Evolutionary conservation across 2,888 invertebrate species (phyloP), one percentile per base, ranked within the genome.

Genomic region (Merodon equestris): DNA sequence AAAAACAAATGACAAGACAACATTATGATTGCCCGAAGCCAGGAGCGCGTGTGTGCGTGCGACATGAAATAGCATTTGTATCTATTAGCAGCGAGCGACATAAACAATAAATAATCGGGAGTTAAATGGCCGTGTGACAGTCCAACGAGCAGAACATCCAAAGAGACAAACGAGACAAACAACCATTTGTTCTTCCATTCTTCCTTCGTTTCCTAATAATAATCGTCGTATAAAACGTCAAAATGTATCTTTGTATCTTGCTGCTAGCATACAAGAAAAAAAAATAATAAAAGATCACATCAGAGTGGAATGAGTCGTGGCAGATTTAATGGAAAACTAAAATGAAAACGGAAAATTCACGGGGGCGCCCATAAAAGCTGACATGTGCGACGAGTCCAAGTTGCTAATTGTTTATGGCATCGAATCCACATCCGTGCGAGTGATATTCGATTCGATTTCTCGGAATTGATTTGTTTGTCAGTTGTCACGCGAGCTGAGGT

Each of bases 351-450:
- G 57, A 40, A 76, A 68, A 79, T 68, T 79, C 73, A 79, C 58
- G 45, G 73, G 74, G 79, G 73, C 74, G 79, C 74, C 79, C 68
- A 74, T 79, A 79, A 79, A 79, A 58, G 68, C 64, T 73, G 77
- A 73, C 77, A 68, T 64, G 42, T 54, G 58, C 53, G 10, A 1
- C n/a, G 57, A 73, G 27, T 27, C 27, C 27, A 68, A 73, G 68
- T 79, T 70, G 68, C 73, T 79, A 79, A 79, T 79, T 79, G 79
- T 79, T 79, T 64, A 73, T 74, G 63, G 68, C 67, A 75, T 58
- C 47, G 17, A 53, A 42, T 60, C 48, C 47, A 47, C 45, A 9
- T 61, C 34, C 47, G 27, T 18, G n/a, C 42, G 14, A 14, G 12
- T 18, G 19, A 47, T 14, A 27, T 47, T 48, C 57, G 64, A 58